phyloP scores from a whole-genome alignment of 1,140 invertebrate genomes.

The Metaphire vulgaris region DNA sequence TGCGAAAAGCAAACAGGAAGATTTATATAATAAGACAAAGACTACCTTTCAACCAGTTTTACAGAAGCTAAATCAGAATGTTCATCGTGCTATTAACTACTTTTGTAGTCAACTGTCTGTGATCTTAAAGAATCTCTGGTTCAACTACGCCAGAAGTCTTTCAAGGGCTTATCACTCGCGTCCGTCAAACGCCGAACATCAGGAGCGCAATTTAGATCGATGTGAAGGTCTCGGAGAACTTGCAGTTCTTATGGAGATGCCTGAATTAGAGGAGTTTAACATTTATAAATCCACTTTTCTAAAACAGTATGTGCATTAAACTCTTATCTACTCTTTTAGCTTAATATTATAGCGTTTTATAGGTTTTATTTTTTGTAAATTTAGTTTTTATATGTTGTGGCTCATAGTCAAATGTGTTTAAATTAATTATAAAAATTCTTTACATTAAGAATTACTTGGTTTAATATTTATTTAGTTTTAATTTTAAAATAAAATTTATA shows the following conservation, averaged over 20 bases:
- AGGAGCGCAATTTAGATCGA: neutral
- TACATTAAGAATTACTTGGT: too few species aligned
- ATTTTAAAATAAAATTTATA: too few species aligned
- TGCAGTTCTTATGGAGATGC: neutral
- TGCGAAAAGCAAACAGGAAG: neutral
- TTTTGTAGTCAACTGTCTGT: neutral
- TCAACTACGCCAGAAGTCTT: neutral
- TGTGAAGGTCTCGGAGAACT: neutral
- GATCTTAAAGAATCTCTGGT: neutral
- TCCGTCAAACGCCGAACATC: too few species aligned
- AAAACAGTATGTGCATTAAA: too few species aligned
- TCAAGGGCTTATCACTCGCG: too few species aligned
- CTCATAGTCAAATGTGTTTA: too few species aligned
- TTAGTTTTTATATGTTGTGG: too few species aligned
- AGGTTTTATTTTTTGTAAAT: too few species aligned
- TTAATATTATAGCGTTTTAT: too few species aligned
- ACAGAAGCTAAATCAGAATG: neutral
- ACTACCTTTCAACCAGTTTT: neutral
- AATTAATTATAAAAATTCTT: too few species aligned
- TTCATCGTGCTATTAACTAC: neutral
- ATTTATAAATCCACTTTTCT: neutral
- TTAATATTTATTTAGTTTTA: too few species aligned
- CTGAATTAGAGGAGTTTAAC: neutral
- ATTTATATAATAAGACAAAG: neutral
- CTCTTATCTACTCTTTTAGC: too few species aligned